Evolutionary conservation across 2,888 invertebrate genomes (phyloP).

Genomic region (Callyntrura sp.): DNA sequence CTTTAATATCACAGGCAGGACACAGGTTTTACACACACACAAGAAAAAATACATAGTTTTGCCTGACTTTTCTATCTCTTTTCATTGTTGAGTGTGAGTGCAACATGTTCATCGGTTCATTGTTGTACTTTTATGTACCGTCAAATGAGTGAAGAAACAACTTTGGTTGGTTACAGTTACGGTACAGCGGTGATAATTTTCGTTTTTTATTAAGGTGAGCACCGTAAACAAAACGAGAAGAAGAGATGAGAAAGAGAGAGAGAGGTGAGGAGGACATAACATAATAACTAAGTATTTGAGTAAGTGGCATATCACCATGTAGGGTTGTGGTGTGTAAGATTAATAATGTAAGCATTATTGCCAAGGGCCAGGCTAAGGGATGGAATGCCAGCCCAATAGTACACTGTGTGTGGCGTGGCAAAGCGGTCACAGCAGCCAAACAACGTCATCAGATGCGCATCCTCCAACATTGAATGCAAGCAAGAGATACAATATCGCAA

Average conservation of each 20-base stretch:
- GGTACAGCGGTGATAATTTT: constrained; percentile 51
- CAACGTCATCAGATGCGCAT: constrained; percentile 66
- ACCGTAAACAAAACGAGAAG: not conserved
- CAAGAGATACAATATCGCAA: not conserved
- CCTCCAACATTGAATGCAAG: constrained; percentile 45
- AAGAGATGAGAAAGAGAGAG: constrained; percentile 4
- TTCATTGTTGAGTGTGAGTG: constrained; percentile 21
- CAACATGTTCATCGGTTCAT: constrained; percentile 56
- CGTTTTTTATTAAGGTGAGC: constrained; percentile 43
- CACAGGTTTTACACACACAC: not conserved
- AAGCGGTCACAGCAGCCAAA: constrained; percentile 55
- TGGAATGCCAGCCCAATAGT: constrained; percentile 60
- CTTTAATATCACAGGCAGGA: not conserved
- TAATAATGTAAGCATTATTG: not conserved
- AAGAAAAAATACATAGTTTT: constrained; percentile 45
- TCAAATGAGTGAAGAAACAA: constrained; percentile 58
- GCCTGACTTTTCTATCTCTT: not conserved
- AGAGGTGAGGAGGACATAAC: constrained; percentile 19
- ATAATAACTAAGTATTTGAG: constrained; percentile 46
- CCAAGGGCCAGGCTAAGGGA: constrained; percentile 76
- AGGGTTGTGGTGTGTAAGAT: constrained; percentile 36
- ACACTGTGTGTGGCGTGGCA: constrained; percentile 69
- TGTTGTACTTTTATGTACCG: constrained; percentile 38
- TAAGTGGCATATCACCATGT: not conserved
- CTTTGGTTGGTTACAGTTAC: constrained; percentile 60